phyloP scores from a whole-genome alignment of 1,140 invertebrate genomes.

The Drosophila miranda region DNA sequence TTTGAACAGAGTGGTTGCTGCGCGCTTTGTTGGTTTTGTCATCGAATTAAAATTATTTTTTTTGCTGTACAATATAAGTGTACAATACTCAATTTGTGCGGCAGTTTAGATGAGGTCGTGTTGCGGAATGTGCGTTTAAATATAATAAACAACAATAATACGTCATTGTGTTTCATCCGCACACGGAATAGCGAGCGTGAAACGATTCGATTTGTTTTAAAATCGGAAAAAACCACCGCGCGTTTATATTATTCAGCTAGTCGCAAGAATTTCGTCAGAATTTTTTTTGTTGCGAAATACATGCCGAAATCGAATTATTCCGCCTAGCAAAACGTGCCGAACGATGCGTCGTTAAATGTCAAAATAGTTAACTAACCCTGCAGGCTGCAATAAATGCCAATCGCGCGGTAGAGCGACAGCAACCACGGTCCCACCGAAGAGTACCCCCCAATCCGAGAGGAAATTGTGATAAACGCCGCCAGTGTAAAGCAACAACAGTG shows the following conservation, averaged over 20 bases:
- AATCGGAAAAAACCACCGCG: slow-evolving; percentile 54
- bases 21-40: too few species aligned
- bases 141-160: too few species aligned
- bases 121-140: too few species aligned
- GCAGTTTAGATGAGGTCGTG: too few species aligned
- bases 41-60: too few species aligned
- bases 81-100: too few species aligned
- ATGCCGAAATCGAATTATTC: slow-evolving; percentile 29
- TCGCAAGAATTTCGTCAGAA: slow-evolving; percentile 59
- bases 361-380: slow-evolving; percentile 55
- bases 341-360: slow-evolving; percentile 48
- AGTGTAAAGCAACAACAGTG: slow-evolving; percentile 33
- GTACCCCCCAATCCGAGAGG: slow-evolving; percentile 23
- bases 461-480: slow-evolving; percentile 50
- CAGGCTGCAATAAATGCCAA: slow-evolving; percentile 48
- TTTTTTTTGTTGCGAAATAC: slow-evolving; percentile 36
- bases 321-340: slow-evolving; percentile 7
- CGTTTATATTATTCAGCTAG: slow-evolving; percentile 46
- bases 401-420: slow-evolving; percentile 61
- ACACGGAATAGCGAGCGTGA: slow-evolving; percentile 31
- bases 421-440: slow-evolving; percentile 10
- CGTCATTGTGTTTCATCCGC: slow-evolving; percentile 30
- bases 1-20: too few species aligned
- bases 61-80: too few species aligned
- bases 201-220: slow-evolving; percentile 74